Conservation (phyloP, 2,797 vertebrate species). For the Lateolabrax maculatus region DNA sequence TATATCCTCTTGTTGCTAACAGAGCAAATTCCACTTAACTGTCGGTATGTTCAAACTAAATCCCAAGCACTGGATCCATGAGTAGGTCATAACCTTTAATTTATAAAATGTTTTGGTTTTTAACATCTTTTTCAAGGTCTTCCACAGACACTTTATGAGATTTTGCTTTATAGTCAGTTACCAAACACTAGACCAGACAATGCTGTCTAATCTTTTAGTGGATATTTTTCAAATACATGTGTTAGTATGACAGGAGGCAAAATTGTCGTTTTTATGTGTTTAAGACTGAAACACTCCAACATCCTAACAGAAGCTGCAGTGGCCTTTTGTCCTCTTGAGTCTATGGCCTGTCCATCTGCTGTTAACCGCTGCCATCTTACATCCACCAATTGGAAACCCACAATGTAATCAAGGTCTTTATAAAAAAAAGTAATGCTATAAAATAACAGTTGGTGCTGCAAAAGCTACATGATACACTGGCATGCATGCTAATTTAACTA, state of each 20-base stretch:
- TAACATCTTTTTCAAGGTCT: not conserved
- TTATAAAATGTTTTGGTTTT: not conserved
- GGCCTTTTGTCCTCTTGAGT: constrained; percentile 16
- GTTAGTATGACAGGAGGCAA: not conserved
- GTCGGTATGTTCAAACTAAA: constrained; percentile 19
- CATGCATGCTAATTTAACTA: not conserved
- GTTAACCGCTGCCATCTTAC: not conserved
- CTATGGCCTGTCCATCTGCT: not conserved
- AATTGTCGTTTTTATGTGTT: constrained; percentile 1
- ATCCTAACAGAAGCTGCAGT: not conserved
- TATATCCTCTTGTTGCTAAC: constrained; percentile 6
- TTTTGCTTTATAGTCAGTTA: not conserved
- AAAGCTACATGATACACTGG: not conserved
- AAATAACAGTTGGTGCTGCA: not conserved
- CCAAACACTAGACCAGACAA: not conserved
- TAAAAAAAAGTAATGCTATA: not conserved
- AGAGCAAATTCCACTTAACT: constrained; percentile 19
- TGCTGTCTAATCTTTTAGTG: too few species aligned
- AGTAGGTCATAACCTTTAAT: constrained; percentile 12
- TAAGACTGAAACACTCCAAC: not conserved
- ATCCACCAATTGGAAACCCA: not conserved
- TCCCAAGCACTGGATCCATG: not conserved
- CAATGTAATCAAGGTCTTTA: not conserved
- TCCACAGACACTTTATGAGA: not conserved
- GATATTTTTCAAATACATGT: too few species aligned